A percentile compares a stretch with the other conserved stretches of the same genome.
Conservation (phyloP, 2,888 invertebrate species). For the Synergus gifuensis region DNA sequence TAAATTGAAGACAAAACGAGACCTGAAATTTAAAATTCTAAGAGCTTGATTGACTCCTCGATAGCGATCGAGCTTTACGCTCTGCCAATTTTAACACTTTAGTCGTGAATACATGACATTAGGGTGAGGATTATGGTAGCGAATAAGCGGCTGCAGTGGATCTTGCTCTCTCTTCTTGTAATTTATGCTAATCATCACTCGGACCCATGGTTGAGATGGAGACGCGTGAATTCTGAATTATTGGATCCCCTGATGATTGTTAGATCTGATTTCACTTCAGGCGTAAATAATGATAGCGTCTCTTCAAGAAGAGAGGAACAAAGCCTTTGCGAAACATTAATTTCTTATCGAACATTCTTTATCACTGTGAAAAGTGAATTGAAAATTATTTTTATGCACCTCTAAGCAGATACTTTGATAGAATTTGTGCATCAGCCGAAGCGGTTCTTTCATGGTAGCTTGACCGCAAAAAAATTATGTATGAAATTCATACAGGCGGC, state of each 20-base stretch:
- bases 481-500: conserved; percentile 68
- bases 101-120: conserved; percentile 69
- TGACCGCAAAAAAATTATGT: conserved; percentile 54
- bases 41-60: conserved; percentile 38
- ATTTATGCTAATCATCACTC: conserved; percentile 72
- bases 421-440: conserved; percentile 43
- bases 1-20: conserved; percentile 19
- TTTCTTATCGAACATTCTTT: conserved; percentile 2
- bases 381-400: neutral
- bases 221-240: conserved; percentile 57
- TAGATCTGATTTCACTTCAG: conserved; percentile 61
- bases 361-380: neutral
- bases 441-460: conserved; percentile 41
- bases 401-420: conserved; percentile 45
- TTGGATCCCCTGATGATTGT: conserved; percentile 61
- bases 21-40: conserved; percentile 38
- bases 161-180: conserved; percentile 56
- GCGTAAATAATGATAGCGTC: conserved; percentile 58
- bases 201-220: conserved; percentile 57
- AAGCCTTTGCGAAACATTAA: neutral
- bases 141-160: conserved; percentile 34
- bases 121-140: conserved; percentile 60
- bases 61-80: conserved; percentile 37
- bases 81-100: conserved; percentile 70
- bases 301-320: conserved; percentile 8